phyloP scores from a whole-genome alignment of 2,888 invertebrate genomes.

The Agrotis exclamationis region DNA sequence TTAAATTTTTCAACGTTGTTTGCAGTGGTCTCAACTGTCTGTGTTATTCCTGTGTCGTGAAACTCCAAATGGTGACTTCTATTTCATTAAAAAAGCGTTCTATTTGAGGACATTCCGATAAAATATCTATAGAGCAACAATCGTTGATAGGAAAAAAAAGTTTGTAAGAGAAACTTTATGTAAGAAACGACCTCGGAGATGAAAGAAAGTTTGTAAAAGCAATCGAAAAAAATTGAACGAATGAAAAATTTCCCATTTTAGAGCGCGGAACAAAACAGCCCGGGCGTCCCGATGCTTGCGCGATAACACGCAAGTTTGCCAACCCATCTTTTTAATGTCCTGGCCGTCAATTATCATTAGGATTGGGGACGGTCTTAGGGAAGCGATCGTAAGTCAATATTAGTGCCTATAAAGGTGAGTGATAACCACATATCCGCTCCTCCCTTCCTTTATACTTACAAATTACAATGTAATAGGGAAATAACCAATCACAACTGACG shows the following conservation, averaged over 20 bases:
- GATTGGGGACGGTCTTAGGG: constrained; percentile 77
- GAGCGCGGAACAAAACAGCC: constrained; percentile 63
- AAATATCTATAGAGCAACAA: constrained; percentile 57
- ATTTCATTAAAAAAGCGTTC: constrained; percentile 60
- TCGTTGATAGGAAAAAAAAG: constrained; percentile 47
- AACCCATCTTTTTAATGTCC: constrained; percentile 86
- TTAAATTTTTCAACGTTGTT: constrained; percentile 67
- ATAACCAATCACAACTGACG: constrained; percentile 71
- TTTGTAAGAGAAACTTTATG: constrained; percentile 42
- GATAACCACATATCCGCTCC: constrained; percentile 81
- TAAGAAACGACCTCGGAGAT: constrained; percentile 48
- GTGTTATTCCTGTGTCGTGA: constrained; percentile 64
- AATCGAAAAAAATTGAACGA: constrained; percentile 68
- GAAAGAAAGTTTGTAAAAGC: constrained; percentile 71
- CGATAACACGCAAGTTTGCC: constrained; percentile 83
- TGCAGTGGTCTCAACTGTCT: constrained; percentile 68
- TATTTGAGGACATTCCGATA: constrained; percentile 61
- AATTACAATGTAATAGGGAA: constrained; percentile 75
- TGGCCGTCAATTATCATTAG: constrained; percentile 87
- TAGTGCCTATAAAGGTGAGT: constrained; percentile 89
- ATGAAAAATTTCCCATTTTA: constrained; percentile 68
- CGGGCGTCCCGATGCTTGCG: constrained; percentile 61
- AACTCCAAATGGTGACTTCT: constrained; percentile 52
- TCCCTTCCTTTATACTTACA: constrained; percentile 76
- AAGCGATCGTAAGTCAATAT: constrained; percentile 85